A percentile compares a stretch with the other conserved stretches of the same genome.
Conservation (phyloP, 2,113 vertebrate genomes). For the Dicerorhinus sumatrensis region DNA sequence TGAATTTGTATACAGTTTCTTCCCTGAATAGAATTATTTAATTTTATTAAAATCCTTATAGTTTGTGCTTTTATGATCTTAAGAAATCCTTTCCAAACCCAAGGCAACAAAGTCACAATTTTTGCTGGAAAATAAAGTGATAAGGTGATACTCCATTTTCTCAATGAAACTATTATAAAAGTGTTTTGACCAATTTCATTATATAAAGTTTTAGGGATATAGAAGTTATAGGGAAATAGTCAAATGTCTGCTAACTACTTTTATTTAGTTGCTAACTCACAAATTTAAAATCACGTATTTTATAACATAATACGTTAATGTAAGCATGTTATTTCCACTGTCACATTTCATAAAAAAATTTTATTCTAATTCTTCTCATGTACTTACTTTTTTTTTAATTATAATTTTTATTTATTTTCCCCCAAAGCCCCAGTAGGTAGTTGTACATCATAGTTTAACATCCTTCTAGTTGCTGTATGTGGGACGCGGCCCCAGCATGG, state of each 20-base stretch:
- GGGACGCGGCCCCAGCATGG: too few species aligned
- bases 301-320: not conserved
- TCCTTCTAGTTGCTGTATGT: too few species aligned
- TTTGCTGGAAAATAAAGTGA: not conserved
- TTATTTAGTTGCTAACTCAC: slow-evolving; percentile 7
- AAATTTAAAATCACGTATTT: slow-evolving; percentile 29
- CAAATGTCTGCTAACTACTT: not conserved
- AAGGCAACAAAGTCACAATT: not conserved
- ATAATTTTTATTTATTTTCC: too few species aligned
- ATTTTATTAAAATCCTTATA: slow-evolving; percentile 30
- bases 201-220: not conserved
- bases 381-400: too few species aligned
- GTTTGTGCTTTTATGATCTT: slow-evolving; percentile 20
- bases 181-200: not conserved
- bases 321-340: not conserved
- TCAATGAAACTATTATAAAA: not conserved
- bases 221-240: not conserved
- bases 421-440: too few species aligned
- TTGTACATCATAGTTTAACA: too few species aligned
- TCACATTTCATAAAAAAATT: not conserved
- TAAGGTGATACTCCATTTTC: not conserved
- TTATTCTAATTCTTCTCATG: slow-evolving; percentile 30
- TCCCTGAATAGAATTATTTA: slow-evolving; percentile 15
- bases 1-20: not conserved
- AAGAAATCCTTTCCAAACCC: not conserved